Conservation (phyloP, 2,888 invertebrate genomes). For the Uloborus plumipes region DNA sequence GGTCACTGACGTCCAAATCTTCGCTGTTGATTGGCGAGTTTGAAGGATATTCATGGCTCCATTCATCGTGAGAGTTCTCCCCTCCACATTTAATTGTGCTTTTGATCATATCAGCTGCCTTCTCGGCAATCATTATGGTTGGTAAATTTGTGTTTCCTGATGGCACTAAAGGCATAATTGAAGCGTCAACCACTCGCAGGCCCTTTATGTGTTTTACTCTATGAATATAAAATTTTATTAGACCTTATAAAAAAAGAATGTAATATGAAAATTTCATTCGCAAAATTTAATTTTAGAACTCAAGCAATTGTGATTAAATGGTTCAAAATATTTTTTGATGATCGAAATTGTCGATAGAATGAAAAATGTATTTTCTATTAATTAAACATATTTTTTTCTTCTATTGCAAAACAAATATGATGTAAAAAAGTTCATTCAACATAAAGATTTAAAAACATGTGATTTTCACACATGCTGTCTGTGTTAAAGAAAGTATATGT, state of each 20-base stretch:
- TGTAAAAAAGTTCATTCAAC: no score
- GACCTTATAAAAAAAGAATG: no score
- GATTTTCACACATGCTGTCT: not conserved
- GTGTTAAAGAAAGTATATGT: not conserved
- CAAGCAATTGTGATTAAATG: no score
- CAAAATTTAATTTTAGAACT: not conserved
- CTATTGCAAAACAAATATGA: no score
- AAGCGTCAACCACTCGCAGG: not conserved
- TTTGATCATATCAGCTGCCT: not conserved
- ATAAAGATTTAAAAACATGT: not conserved
- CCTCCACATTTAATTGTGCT: not conserved
- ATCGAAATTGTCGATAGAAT: no score
- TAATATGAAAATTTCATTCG: not conserved
- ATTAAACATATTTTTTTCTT: no score
- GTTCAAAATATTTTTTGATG: no score
- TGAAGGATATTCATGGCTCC: no score
- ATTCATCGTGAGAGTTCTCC: no score
- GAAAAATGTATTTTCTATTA: no score
- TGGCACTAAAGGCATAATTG: not conserved
- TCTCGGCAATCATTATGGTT: not conserved
- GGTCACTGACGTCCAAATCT: no score
- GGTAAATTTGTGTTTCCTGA: slow-evolving; percentile 2
- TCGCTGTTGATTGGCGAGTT: no score
- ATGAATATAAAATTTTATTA: not conserved
- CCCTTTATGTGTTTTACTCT: slow-evolving; percentile 4